phyloP scores from a whole-genome alignment of 1,140 invertebrate species.

The Dendroctonus valens region DNA sequence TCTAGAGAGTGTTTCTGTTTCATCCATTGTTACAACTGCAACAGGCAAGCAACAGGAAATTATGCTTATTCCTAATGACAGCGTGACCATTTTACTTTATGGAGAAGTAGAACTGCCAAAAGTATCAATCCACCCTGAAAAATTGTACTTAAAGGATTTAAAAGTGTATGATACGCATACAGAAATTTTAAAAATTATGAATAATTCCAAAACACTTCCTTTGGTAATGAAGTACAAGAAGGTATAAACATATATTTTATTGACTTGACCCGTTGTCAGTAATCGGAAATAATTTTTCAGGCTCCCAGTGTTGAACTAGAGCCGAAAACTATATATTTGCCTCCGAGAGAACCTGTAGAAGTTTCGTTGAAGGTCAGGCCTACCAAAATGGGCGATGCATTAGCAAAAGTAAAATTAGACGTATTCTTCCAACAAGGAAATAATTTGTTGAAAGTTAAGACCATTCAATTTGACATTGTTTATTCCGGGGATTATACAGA shows the following conservation, averaged over 20 bases:
- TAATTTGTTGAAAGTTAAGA: constrained; percentile 9
- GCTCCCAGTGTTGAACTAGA: constrained; percentile 32
- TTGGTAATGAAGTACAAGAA: constrained; percentile 37
- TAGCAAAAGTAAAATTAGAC: constrained; percentile 23
- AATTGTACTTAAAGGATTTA: constrained; percentile 27
- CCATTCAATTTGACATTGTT: not conserved
- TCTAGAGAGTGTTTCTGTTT: not conserved
- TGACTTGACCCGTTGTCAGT: not conserved
- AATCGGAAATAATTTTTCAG: constrained; percentile 5
- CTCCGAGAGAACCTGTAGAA: constrained; percentile 18
- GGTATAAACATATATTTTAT: constrained; percentile 6
- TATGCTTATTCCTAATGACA: not conserved
- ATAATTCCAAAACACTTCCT: constrained; percentile 36
- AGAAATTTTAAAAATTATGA: constrained; percentile 34
- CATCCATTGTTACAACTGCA: not conserved
- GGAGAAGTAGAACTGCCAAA: constrained; percentile 37
- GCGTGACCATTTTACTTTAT: constrained; percentile 31
- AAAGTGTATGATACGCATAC: constrained; percentile 18
- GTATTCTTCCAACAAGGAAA: constrained; percentile 26
- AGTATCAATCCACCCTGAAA: constrained; percentile 34
- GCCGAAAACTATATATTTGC: constrained; percentile 26
- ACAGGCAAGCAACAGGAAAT: not conserved
- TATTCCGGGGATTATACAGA: not conserved
- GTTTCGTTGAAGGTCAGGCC: constrained; percentile 34
- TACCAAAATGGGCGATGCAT: constrained; percentile 21